phyloP scores from a whole-genome alignment of 2,113 vertebrate genomes.

The Carlito syrichta region DNA sequence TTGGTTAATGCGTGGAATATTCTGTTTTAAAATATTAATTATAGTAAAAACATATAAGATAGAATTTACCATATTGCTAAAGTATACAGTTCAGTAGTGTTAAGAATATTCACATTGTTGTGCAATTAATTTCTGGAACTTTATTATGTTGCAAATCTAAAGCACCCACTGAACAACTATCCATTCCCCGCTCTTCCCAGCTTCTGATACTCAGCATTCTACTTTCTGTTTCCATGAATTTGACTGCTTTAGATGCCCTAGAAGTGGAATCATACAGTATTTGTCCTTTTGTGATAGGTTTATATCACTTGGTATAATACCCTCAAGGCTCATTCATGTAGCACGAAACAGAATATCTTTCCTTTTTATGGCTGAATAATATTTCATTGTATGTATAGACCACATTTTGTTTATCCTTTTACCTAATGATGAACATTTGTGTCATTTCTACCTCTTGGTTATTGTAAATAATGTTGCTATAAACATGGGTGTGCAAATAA shows the following conservation, averaged over 20 bases:
- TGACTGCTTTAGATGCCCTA: not conserved
- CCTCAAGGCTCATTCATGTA: not conserved
- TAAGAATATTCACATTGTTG: not conserved
- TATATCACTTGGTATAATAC: not conserved
- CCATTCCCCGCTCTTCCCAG: not conserved
- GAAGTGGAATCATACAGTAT: not conserved
- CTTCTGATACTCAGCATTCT: not conserved
- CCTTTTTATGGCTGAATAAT: not conserved
- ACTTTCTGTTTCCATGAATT: not conserved
- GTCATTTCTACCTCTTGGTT: not conserved
- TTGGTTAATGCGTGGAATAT: not conserved
- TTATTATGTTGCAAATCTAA: not conserved
- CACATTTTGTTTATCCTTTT: not conserved
- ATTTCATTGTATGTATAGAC: not conserved
- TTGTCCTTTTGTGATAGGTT: not conserved
- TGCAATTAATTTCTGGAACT: not conserved
- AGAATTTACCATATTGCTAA: not conserved
- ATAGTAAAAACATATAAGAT: not conserved
- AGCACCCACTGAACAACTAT: not conserved
- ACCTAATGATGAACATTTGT: not conserved
- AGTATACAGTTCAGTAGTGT: not conserved
- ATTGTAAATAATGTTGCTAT: not conserved
- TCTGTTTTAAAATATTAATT: not conserved
- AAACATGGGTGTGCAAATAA: not conserved
- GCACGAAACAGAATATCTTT: not conserved